phyloP scores from a whole-genome alignment of 2,797 vertebrate species.

The Peromyscus melanophrys region DNA sequence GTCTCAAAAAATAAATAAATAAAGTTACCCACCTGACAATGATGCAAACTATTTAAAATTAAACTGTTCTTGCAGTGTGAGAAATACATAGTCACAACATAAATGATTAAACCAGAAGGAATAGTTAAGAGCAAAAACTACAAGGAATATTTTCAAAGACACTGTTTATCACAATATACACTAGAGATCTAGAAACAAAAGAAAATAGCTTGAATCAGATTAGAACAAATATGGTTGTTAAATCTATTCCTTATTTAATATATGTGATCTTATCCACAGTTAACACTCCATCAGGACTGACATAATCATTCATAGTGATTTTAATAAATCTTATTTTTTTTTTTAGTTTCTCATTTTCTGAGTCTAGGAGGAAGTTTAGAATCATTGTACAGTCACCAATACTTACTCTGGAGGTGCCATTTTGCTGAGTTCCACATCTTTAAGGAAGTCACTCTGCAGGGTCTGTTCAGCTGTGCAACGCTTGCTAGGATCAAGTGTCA shows the following conservation, averaged over 20 bases:
- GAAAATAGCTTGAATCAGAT: constrained; percentile 48
- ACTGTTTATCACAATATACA: background rate
- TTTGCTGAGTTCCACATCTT: constrained; percentile 96
- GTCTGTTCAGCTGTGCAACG: constrained; percentile 98
- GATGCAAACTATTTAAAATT: constrained; percentile 60
- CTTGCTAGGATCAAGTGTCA: constrained; percentile 97
- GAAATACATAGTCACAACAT: background rate
- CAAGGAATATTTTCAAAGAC: constrained; percentile 54
- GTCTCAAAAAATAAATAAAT: background rate
- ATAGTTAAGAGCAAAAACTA: constrained; percentile 53
- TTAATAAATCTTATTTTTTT: background rate
- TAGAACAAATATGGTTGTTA: constrained; percentile 35
- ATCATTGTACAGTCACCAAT: background rate
- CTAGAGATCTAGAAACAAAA: constrained; percentile 35
- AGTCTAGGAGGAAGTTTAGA: background rate
- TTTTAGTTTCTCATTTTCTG: constrained; percentile 49
- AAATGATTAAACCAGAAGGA: background rate
- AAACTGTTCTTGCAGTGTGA: background rate
- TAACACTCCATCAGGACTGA: constrained; percentile 22
- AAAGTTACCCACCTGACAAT: background rate
- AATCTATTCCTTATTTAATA: constrained; percentile 24
- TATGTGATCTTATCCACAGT: background rate
- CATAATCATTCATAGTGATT: constrained; percentile 26
- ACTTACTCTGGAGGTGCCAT: constrained; percentile 99
- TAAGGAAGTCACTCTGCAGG: constrained; percentile 96